Conservation (phyloP, 2,888 invertebrate genomes). For the Leucania comma region DNA sequence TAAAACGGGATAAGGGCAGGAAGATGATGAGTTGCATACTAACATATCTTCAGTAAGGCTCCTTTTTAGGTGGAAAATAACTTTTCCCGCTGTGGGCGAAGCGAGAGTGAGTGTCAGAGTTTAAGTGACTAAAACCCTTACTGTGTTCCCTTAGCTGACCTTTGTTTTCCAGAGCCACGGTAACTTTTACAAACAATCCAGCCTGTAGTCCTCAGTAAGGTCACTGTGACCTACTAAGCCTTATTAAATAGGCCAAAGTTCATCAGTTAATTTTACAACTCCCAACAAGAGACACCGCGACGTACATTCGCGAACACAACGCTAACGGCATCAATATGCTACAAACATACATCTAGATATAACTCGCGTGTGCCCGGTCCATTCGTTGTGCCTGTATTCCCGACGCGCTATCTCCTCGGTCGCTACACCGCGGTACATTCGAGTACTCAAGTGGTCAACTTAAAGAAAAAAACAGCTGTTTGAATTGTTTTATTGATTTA, state of each 20-base stretch:
- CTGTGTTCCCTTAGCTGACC: no score
- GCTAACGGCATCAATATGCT: conserved; percentile 63
- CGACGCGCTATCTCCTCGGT: conserved; percentile 63
- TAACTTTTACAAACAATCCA: no score
- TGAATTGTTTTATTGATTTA: conserved; percentile 57
- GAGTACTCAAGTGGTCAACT: conserved; percentile 25
- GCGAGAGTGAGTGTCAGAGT: no score
- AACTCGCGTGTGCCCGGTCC: conserved; percentile 77
- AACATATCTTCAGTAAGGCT: neutral
- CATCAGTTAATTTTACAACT: conserved; percentile 25
- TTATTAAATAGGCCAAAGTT: neutral
- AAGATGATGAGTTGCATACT: no score
- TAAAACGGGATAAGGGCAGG: no score
- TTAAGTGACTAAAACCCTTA: no score
- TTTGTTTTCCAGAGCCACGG: no score
- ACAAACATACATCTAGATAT: conserved; percentile 67
- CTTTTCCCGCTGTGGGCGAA: no score
- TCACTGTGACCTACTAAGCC: no score
- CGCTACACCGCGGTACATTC: conserved; percentile 52
- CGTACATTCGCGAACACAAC: conserved; percentile 67
- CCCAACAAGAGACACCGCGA: conserved; percentile 32
- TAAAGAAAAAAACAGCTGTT: conserved; percentile 29
- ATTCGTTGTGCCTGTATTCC: conserved; percentile 75
- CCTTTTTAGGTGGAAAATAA: neutral
- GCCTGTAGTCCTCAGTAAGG: neutral